Conservation (phyloP, 2,113 vertebrate genomes). For the Tiliqua scincoides region DNA sequence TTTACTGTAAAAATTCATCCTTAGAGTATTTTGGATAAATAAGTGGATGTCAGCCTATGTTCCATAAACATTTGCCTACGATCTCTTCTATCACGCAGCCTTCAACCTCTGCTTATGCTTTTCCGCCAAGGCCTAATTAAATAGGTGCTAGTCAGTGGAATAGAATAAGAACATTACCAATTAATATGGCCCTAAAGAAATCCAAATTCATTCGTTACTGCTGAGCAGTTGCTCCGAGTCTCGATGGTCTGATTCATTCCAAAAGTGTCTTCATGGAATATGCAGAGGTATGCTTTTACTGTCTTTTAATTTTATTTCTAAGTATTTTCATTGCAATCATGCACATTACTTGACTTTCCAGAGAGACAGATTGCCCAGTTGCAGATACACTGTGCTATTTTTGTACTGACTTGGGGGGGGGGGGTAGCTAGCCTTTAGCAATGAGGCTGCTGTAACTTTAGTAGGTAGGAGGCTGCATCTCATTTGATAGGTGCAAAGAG, state of each 20-base stretch:
- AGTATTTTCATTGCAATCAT: neutral
- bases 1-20: slow-evolving; percentile 24
- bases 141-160: fast-evolving
- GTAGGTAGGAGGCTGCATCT: neutral
- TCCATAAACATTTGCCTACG: slow-evolving; percentile 12
- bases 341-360: neutral
- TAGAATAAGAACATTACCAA: neutral
- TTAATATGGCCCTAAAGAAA: neutral
- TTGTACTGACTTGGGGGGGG: neutral
- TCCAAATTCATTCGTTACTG: neutral
- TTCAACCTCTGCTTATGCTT: neutral
- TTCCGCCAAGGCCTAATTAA: neutral
- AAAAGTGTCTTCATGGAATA: neutral
- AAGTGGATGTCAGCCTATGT: slow-evolving; percentile 10
- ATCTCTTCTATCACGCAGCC: neutral
- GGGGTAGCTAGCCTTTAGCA: neutral
- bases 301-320: neutral
- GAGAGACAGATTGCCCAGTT: neutral
- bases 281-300: neutral
- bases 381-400: neutral
- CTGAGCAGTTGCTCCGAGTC: neutral
- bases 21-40: slow-evolving; percentile 16
- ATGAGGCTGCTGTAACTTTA: neutral
- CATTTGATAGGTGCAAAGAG: neutral
- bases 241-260: neutral